A percentile compares a stretch with the other conserved stretches of the same genome.
Conservation (phyloP, 2,113 vertebrate species). For the Ctenodactylus gundi region DNA sequence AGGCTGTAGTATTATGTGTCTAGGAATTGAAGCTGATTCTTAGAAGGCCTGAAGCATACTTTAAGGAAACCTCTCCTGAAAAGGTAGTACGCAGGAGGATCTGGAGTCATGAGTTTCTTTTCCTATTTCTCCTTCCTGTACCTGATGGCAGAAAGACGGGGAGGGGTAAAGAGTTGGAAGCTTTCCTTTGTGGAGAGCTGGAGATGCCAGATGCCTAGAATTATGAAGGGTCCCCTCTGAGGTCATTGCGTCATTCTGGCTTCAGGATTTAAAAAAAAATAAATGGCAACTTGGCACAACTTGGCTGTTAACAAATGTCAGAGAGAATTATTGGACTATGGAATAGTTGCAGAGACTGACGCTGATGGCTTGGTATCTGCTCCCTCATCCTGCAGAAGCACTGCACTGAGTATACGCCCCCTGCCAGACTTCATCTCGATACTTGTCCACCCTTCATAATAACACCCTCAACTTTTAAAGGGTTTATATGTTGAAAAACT, state of each 20-base stretch:
- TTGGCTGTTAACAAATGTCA: background rate
- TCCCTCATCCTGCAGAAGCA: constrained; percentile 57
- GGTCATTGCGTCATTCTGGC: constrained; percentile 21
- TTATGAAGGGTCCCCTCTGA: background rate
- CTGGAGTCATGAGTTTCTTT: constrained; percentile 3
- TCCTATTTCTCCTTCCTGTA: background rate
- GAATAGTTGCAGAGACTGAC: background rate
- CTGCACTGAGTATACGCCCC: constrained; percentile 80
- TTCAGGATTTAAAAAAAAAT: constrained; percentile 6
- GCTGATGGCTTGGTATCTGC: constrained; percentile 23
- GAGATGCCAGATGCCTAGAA: background rate
- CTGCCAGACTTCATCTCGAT: constrained; percentile 82
- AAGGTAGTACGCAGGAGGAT: background rate
- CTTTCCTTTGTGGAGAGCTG: background rate
- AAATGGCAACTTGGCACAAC: background rate
- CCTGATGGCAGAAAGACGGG: background rate
- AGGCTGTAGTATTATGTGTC: constrained; percentile 31
- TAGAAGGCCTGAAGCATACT: constrained; percentile 8
- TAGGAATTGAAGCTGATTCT: constrained; percentile 37
- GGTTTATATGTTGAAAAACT: constrained; percentile 89
- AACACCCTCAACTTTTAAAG: constrained; percentile 87
- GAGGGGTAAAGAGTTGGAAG: background rate
- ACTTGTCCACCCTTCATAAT: constrained; percentile 84
- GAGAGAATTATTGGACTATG: constrained; percentile 12
- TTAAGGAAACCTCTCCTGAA: background rate